These are phyloP conservation scores for Epizoanthus ramosus DNA, from an alignment of 92 coral and sea anemone genomes.

Conservation along the genomic window DNA sequence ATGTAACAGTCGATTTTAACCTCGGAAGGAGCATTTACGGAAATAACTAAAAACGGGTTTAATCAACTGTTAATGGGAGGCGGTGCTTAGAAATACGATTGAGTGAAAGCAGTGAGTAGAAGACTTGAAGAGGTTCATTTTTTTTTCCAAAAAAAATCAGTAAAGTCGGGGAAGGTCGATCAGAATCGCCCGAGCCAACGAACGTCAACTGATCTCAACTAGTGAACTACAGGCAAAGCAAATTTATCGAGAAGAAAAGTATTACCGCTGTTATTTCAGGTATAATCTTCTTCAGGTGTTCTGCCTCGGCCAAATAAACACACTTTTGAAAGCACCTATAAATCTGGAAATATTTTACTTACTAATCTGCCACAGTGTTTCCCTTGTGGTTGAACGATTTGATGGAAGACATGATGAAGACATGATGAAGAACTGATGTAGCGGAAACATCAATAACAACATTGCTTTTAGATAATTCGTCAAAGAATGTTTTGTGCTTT, in stretches of 20 bases:
- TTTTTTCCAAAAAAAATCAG: not conserved
- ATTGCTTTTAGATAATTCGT: not conserved
- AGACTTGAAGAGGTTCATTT: not conserved
- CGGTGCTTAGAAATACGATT: conserved; percentile 38
- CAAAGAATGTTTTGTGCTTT: not conserved
- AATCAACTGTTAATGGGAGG: conserved; percentile 39
- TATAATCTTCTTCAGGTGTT: no score
- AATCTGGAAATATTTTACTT: not conserved
- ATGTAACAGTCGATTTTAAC: not conserved
- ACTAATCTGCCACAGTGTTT: not conserved
- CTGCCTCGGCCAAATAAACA: not conserved
- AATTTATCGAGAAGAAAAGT: not conserved
- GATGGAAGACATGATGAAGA: not conserved
- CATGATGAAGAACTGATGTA: conserved; percentile 4
- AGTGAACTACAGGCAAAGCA: not conserved
- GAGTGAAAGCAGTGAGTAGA: conserved; percentile 1
- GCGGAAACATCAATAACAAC: not conserved
- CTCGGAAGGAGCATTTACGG: conserved; percentile 28
- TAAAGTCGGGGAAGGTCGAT: not conserved
- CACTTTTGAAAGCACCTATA: not conserved
- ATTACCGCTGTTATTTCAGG: no score
- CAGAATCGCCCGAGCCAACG: not conserved
- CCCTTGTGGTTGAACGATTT: not conserved
- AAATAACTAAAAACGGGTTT: conserved; percentile 11
- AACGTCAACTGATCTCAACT: not conserved